These are phyloP conservation scores for Micropoecilia bifurca DNA, from an alignment of 2,797 vertebrate genomes.

Conservation along the genomic window DNA sequence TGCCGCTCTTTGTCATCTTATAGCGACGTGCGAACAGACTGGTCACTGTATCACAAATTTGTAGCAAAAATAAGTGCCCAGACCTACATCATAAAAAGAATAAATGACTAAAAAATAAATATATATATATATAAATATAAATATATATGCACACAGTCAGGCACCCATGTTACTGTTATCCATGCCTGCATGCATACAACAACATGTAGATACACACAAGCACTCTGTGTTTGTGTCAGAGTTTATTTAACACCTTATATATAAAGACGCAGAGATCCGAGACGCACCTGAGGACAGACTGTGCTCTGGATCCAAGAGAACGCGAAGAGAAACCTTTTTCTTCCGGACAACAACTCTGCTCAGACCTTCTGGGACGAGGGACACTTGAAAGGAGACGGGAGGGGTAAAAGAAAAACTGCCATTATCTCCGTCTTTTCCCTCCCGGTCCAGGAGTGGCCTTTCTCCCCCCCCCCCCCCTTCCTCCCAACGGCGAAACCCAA, in stretches of 20 bases:
- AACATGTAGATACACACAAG: conserved; percentile 61
- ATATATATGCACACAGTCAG: conserved; percentile 48
- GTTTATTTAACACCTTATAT: conserved; percentile 77
- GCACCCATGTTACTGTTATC: conserved; percentile 54
- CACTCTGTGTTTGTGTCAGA: conserved; percentile 67
- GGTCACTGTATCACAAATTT: conserved; percentile 85
- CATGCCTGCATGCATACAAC: conserved; percentile 70
- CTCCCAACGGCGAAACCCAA: conserved; percentile 51
- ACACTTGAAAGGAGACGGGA: conserved; percentile 61
- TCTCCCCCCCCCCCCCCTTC: conserved; percentile 38
- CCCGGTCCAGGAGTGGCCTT: conserved; percentile 62
- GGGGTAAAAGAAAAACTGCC: conserved; percentile 78
- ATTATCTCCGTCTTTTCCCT: conserved; percentile 75
- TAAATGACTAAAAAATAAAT: conserved; percentile 2
- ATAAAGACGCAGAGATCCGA: conserved; percentile 58
- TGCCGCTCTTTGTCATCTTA: conserved; percentile 75
- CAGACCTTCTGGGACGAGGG: conserved; percentile 53
- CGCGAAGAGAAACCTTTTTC: conserved; percentile 50
- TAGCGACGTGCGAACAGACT: conserved; percentile 79
- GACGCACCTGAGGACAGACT: conserved; percentile 56
- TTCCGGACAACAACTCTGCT: conserved; percentile 59
- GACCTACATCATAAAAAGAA: conserved; percentile 72
- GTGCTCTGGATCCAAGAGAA: conserved; percentile 48
- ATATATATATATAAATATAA: conserved; percentile 28
- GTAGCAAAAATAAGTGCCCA: conserved; percentile 88